A percentile compares a stretch with the other conserved stretches of the same genome.
These are phyloP conservation scores for Sphaerodactylus townsendi DNA, from an alignment of 2,113 vertebrate genomes.

Conservation along the genomic window DNA sequence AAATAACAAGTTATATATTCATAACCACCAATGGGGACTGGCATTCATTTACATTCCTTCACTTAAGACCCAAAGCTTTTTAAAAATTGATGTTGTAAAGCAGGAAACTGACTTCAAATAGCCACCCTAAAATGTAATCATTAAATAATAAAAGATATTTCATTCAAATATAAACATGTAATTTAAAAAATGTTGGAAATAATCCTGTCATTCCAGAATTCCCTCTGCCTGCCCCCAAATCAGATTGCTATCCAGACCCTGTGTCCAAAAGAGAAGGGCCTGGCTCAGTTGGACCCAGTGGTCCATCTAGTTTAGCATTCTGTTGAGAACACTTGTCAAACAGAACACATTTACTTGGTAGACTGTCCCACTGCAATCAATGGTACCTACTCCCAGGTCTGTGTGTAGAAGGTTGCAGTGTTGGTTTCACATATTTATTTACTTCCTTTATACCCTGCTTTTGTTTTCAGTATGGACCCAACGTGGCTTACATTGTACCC, in stretches of 20 bases:
- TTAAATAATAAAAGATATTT: slow-evolving; percentile 78
- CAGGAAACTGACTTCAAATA: slow-evolving; percentile 86
- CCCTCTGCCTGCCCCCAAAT: slow-evolving; percentile 21
- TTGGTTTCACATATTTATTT: not conserved
- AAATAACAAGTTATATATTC: slow-evolving; percentile 83
- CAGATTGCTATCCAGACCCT: not conserved
- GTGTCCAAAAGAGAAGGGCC: not conserved
- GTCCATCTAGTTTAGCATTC: not conserved
- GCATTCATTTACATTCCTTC: slow-evolving; percentile 85
- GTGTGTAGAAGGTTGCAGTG: not conserved
- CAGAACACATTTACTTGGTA: not conserved
- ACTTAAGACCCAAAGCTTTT: slow-evolving; percentile 84
- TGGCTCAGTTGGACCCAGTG: not conserved
- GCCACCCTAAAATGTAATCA: slow-evolving; percentile 79
- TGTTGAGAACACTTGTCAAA: not conserved
- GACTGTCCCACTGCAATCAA: not conserved
- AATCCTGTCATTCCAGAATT: slow-evolving; percentile 17
- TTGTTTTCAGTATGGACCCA: too few relatives aligned
- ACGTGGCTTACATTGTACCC: too few relatives aligned
- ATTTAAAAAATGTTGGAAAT: slow-evolving; percentile 49
- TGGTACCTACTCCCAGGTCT: not conserved
- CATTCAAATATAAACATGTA: slow-evolving; percentile 71
- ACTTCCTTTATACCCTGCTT: too few relatives aligned
- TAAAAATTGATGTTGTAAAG: slow-evolving; percentile 88
- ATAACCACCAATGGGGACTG: slow-evolving; percentile 77